phyloP scores from a whole-genome alignment of 1,140 invertebrate genomes.

The Dryas iulia region DNA sequence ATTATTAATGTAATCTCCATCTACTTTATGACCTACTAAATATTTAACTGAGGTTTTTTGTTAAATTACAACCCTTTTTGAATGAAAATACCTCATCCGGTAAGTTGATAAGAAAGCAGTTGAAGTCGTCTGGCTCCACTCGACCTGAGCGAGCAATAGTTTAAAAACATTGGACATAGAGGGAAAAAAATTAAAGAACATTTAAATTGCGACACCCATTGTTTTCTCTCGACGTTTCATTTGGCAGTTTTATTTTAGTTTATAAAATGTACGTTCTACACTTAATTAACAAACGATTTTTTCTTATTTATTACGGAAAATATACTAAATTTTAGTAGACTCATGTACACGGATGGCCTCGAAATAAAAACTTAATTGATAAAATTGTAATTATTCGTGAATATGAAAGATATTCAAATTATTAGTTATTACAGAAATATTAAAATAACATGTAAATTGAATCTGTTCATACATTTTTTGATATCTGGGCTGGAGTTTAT shows the following conservation, averaged over 20 bases:
- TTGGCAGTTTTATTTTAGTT: background rate
- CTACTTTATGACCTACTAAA: too few species aligned
- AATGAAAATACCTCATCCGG: background rate
- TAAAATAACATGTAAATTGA: background rate
- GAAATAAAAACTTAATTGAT: too few species aligned
- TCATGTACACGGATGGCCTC: background rate
- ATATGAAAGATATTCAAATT: background rate
- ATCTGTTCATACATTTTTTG: too few species aligned
- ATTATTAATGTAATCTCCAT: too few species aligned
- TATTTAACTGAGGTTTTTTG: background rate
- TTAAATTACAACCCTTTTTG: background rate
- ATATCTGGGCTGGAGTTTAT: too few species aligned
- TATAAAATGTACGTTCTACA: background rate
- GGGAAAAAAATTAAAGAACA: background rate
- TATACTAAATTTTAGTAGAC: background rate
- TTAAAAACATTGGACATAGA: constrained; percentile 15
- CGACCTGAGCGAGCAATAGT: constrained; percentile 10
- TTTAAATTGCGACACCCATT: background rate
- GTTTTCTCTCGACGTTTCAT: background rate
- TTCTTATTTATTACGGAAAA: background rate
- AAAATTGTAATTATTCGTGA: too few species aligned
- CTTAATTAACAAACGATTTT: background rate
- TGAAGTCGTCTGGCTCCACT: background rate
- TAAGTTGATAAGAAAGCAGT: background rate
- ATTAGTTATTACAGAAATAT: background rate